These are phyloP conservation scores for Suricata suricatta DNA, from an alignment of 2,113 vertebrate genomes.

Conservation along the genomic window DNA sequence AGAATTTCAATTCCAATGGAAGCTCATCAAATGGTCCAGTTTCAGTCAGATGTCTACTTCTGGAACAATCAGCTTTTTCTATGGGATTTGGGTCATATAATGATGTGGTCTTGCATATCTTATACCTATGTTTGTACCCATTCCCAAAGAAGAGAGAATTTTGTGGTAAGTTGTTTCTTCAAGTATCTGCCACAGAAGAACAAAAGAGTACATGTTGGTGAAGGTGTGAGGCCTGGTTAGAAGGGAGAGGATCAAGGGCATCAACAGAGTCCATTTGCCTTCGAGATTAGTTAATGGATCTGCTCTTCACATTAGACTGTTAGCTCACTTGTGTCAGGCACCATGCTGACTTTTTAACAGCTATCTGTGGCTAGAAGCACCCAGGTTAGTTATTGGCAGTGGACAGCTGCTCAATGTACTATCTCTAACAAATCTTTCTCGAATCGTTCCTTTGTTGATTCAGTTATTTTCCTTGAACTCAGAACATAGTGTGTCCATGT, in stretches of 20 bases:
- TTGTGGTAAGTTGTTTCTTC: background rate
- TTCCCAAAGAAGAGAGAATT: background rate
- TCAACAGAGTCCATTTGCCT: background rate
- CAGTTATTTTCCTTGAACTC: background rate
- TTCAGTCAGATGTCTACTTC: background rate
- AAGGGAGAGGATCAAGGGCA: background rate
- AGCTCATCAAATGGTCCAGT: background rate
- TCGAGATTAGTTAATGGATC: background rate
- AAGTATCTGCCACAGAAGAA: background rate
- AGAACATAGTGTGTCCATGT: background rate
- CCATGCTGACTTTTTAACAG: background rate
- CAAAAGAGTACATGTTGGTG: background rate
- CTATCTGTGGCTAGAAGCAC: background rate
- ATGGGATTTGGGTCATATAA: background rate
- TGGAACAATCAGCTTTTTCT: background rate
- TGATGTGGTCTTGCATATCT: background rate
- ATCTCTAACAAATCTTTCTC: background rate
- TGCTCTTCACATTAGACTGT: background rate
- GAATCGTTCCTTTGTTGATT: background rate
- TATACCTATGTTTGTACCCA: background rate
- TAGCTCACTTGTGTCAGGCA: background rate
- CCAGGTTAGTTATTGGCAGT: background rate
- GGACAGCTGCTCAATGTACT: background rate
- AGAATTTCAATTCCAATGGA: constrained; percentile 9
- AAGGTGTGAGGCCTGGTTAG: background rate